Conservation (phyloP, 2,113 vertebrate genomes). For the Noctilio leporinus region DNA sequence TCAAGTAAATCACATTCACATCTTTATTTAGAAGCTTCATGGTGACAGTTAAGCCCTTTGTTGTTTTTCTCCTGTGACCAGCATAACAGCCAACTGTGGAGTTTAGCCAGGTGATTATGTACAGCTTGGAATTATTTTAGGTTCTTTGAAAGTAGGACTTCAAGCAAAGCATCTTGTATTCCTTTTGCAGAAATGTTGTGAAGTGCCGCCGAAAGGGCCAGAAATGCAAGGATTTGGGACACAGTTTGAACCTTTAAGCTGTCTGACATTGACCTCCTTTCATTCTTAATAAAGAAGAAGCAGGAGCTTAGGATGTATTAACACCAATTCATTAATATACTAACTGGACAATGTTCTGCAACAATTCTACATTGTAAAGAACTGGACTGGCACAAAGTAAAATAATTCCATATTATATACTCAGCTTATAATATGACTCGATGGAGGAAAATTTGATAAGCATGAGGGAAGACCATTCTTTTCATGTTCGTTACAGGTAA, state of each 20-base stretch:
- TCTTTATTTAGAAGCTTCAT: conserved; percentile 28
- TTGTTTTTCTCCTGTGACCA: conserved; percentile 39
- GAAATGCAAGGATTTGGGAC: conserved; percentile 77
- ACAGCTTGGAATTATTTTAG: conserved; percentile 80
- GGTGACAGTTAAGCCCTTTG: conserved; percentile 18
- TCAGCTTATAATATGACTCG: conserved; percentile 87
- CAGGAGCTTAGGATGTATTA: conserved; percentile 72
- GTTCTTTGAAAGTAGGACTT: conserved; percentile 83
- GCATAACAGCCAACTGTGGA: conserved; percentile 46
- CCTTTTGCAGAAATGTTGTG: conserved; percentile 89
- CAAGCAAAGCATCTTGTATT: conserved; percentile 93
- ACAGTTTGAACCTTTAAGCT: conserved; percentile 75
- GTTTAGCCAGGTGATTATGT: conserved; percentile 64
- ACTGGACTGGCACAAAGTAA: conserved; percentile 69
- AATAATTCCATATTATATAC: conserved; percentile 71
- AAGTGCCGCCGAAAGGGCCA: conserved; percentile 80
- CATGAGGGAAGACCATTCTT: conserved; percentile 87
- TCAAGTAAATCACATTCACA: not conserved
- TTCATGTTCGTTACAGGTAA: conserved; percentile 98
- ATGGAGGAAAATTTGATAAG: conserved; percentile 90
- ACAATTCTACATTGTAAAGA: conserved; percentile 46
- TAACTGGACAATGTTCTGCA: conserved; percentile 70
- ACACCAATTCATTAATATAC: conserved; percentile 65
- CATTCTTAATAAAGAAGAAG: conserved; percentile 76
- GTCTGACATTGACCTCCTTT: conserved; percentile 73